Conservation (phyloP, 2,888 invertebrate species). For the Notodonta dromedarius region DNA sequence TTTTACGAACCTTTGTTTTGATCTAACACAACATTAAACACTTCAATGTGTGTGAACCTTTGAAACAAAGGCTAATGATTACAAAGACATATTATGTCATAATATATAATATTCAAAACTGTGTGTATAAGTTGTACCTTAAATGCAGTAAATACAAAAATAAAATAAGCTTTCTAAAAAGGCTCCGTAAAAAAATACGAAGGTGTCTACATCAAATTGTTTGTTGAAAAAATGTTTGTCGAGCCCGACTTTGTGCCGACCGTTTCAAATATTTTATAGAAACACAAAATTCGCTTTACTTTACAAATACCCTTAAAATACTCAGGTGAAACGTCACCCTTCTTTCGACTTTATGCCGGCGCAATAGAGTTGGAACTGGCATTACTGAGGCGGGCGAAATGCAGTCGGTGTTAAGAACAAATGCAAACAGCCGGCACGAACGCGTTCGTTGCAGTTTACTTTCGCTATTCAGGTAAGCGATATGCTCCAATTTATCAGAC, state of each 20-base stretch:
- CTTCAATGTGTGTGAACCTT: too few species aligned
- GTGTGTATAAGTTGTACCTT: conserved; percentile 13
- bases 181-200: not conserved
- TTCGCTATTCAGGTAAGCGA: conserved; percentile 23
- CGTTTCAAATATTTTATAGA: conserved; percentile 30
- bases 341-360: conserved; percentile 14
- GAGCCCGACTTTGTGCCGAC: conserved; percentile 17
- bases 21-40: conserved; percentile 1
- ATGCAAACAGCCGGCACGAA: conserved; percentile 30
- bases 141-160: conserved; percentile 13
- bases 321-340: conserved; percentile 7
- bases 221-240: conserved; percentile 23
- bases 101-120: conserved; percentile 10
- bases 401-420: conserved; percentile 31
- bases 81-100: conserved; percentile 19
- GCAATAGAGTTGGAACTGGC: conserved; percentile 18
- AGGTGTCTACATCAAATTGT: conserved; percentile 22
- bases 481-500: conserved; percentile 22
- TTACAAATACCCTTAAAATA: conserved; percentile 14
- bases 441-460: conserved; percentile 33
- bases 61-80: conserved; percentile 3
- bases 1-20: not conserved
- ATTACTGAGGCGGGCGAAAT: conserved; percentile 19
- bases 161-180: not conserved
- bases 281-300: conserved; percentile 30